Percentiles rank a stretch among this genome's conserved stretches.
These are phyloP conservation scores for Dendrocopos noguchii DNA, from an alignment of 2,113 vertebrate species.

Conservation along the genomic window DNA sequence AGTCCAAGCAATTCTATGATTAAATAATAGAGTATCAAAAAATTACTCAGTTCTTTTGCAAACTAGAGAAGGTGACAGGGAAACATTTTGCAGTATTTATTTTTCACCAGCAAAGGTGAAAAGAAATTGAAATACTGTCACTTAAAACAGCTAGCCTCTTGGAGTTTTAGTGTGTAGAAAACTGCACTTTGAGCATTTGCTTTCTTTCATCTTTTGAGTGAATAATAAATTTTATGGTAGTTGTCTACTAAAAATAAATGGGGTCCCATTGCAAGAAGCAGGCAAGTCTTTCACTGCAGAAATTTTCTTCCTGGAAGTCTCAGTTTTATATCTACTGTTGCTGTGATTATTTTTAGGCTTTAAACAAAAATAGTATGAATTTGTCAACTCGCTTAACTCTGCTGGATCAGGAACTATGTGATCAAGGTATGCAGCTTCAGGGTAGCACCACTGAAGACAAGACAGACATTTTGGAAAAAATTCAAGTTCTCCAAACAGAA, in stretches of 20 bases:
- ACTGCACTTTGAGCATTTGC: fast-evolving
- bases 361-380: constrained; percentile 83
- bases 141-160: neutral
- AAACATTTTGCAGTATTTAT: neutral
- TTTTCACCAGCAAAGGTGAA: neutral
- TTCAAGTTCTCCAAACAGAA: constrained; percentile 79
- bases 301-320: neutral
- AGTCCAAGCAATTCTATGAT: too few species aligned
- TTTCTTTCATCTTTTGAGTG: neutral
- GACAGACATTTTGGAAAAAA: constrained; percentile 75
- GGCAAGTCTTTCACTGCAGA: neutral
- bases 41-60: neutral
- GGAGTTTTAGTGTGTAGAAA: neutral
- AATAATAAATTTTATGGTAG: neutral
- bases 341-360: constrained; percentile 71
- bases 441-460: constrained; percentile 68
- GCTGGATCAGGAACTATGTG: constrained; percentile 83
- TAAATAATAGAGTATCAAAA: neutral
- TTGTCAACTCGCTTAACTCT: constrained; percentile 79
- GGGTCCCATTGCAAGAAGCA: neutral
- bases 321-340: neutral
- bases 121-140: neutral
- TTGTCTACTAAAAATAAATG: neutral
- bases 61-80: neutral
- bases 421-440: constrained; percentile 74